Conservation (phyloP, 2,113 vertebrate genomes). For the Rhinogobius similis region DNA sequence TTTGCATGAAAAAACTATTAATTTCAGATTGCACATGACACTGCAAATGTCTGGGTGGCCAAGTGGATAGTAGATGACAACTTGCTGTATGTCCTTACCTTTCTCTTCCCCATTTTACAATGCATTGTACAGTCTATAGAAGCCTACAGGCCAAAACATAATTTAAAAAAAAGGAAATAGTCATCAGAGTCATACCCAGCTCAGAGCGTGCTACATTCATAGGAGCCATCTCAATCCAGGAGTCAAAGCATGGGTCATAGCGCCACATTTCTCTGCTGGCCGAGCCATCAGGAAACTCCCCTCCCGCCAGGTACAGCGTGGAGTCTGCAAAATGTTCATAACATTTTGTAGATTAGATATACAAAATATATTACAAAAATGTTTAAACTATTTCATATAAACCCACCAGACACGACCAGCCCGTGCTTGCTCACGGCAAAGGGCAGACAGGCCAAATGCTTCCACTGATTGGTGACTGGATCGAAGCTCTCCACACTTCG, state of each 20-base stretch:
- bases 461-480: conserved; percentile 78
- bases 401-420: conserved; percentile 80
- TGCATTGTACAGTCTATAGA: too few species aligned
- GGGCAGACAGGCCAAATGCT: conserved; percentile 80
- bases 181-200: conserved; percentile 78
- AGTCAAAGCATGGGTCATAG: conserved; percentile 81
- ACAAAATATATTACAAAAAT: not conserved
- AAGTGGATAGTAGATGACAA: too few species aligned
- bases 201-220: conserved; percentile 83
- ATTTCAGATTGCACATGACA: too few species aligned
- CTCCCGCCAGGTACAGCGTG: conserved; percentile 79
- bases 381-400: not conserved
- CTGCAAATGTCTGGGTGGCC: too few species aligned
- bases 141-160: too few species aligned
- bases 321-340: conserved; percentile 57
- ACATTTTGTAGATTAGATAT: not conserved
- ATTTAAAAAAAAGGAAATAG: too few species aligned
- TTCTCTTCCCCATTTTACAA: too few species aligned
- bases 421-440: conserved; percentile 84
- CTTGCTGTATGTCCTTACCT: too few species aligned
- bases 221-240: conserved; percentile 82
- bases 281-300: conserved; percentile 82
- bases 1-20: too few species aligned
- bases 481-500: conserved; percentile 82
- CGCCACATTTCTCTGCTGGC: conserved; percentile 85